phyloP scores from a whole-genome alignment of 2,888 invertebrate genomes.

The Dusona sp. region DNA sequence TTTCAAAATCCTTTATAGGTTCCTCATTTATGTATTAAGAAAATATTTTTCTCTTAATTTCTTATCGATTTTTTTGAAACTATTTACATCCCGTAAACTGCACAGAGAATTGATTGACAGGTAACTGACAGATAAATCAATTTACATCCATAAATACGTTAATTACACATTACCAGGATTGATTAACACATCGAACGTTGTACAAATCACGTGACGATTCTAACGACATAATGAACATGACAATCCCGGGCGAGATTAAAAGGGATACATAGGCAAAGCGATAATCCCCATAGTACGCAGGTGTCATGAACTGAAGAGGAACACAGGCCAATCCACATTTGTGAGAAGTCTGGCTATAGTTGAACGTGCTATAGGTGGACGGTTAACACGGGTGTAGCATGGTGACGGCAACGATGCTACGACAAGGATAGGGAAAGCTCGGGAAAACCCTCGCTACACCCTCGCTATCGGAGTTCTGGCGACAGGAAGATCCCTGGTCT shows the following conservation, averaged over 20 bases:
- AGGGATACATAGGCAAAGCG: neutral
- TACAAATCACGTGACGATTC: neutral
- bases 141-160: neutral
- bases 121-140: neutral
- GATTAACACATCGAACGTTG: neutral
- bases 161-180: neutral
- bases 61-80: neutral
- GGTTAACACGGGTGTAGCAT: constrained; percentile 5
- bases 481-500: constrained; percentile 61
- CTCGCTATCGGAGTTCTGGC: constrained; percentile 26
- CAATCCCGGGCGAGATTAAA: constrained; percentile 17
- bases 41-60: neutral
- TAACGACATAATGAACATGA: constrained; percentile 13
- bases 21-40: neutral
- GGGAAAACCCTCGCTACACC: constrained; percentile 37
- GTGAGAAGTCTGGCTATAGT: constrained; percentile 1
- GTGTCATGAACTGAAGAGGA: neutral
- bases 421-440: constrained; percentile 40
- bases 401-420: constrained; percentile 19
- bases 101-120: neutral
- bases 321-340: constrained; percentile 14
- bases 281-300: constrained; percentile 10
- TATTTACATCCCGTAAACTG: neutral
- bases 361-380: constrained; percentile 5
- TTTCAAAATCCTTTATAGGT: too few species aligned